A percentile compares a stretch with the other conserved stretches of the same genome.
Evolutionary conservation across 2,113 vertebrate genomes (phyloP).

Genomic region (Dipodomys merriami): DNA sequence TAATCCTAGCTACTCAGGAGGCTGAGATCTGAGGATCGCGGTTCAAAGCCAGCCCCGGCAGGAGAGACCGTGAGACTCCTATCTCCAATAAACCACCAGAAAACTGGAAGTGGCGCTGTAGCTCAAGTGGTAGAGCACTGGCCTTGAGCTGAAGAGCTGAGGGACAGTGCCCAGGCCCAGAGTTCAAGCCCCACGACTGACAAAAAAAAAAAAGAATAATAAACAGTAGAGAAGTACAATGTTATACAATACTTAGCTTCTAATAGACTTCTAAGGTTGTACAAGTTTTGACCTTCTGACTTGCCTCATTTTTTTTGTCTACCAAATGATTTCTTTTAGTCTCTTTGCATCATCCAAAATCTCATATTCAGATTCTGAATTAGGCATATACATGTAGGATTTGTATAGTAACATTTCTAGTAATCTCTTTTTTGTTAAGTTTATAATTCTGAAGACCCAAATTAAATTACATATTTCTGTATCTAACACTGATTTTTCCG

Average conservation of each 20-base stretch:
- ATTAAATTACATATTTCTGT: slow-evolving; percentile 32
- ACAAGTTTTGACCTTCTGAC: slow-evolving; percentile 62
- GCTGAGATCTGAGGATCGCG: too few species aligned
- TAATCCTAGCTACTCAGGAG: too few species aligned
- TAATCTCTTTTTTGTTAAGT: slow-evolving; percentile 47
- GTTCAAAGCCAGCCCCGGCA: too few species aligned
- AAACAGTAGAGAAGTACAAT: not conserved
- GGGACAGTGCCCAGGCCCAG: too few species aligned
- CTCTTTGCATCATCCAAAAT: slow-evolving; percentile 76
- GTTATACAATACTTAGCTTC: slow-evolving; percentile 48
- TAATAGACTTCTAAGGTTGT: slow-evolving; percentile 43
- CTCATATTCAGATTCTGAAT: slow-evolving; percentile 67
- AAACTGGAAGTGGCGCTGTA: too few species aligned
- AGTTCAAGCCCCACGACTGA: too few species aligned
- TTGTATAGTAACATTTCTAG: slow-evolving; percentile 47
- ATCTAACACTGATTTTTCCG: not conserved
- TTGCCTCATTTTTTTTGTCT: slow-evolving; percentile 69
- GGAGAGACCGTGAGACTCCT: too few species aligned
- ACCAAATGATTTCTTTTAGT: slow-evolving; percentile 73
- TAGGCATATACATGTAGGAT: slow-evolving; percentile 41
- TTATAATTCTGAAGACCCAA: slow-evolving; percentile 23
- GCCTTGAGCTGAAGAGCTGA: too few species aligned
- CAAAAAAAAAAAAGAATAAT: too few species aligned
- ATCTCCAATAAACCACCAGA: too few species aligned
- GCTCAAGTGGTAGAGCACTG: too few species aligned